Evolutionary conservation across 2,888 invertebrate genomes (phyloP), one percentile per base, ranked within the genome.

Genomic region (Heliconius charithonia): DNA sequence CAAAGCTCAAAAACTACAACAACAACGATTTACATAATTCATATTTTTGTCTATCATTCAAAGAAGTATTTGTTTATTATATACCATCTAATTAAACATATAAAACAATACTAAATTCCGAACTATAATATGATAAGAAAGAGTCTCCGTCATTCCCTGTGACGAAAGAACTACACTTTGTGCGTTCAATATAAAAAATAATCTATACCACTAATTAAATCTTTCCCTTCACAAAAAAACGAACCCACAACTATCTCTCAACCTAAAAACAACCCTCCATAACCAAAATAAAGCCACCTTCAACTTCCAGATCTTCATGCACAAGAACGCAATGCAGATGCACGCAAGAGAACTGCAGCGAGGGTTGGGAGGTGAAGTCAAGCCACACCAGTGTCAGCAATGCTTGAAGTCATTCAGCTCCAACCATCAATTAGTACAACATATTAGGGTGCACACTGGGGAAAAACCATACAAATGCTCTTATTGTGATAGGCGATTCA

Each of bases 401-500:
- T 99, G 99, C 95, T 96, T 99, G 91, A 99, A 99, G 94, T 98
- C 98, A 83, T 99, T 99, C 96, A 98, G 98, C 91, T 98, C 98
- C 88, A 99, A 99, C 94, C 99, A 99, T 92, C 99, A 99, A 95
- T 96, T 99, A 89, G 97, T 98, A 16, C 99, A 99, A 95, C 99
- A 99, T 92, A 98, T 98, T 91, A 84, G 95, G 80, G 99, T 99
- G 78, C 99, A 99, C 90, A 99, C 99, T 25, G 99, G 99, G 76
- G 98, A 99, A 92, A 98, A 99, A 91, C 99, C 99, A 22, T 99
- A 99, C 96, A 98, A 98, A 95, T 99, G 99, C 96, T 98, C 98
- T 89, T 99, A 99, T 95, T 99, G 99, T 94, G 99, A 99, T 94
- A 96, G 99, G 84, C 96, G 99, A 90, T 99, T 99, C 96, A 99